Percentiles rank a stretch among this genome's conserved stretches.
Conservation (phyloP, 2,113 vertebrate genomes). For the Isichthys henryi region DNA sequence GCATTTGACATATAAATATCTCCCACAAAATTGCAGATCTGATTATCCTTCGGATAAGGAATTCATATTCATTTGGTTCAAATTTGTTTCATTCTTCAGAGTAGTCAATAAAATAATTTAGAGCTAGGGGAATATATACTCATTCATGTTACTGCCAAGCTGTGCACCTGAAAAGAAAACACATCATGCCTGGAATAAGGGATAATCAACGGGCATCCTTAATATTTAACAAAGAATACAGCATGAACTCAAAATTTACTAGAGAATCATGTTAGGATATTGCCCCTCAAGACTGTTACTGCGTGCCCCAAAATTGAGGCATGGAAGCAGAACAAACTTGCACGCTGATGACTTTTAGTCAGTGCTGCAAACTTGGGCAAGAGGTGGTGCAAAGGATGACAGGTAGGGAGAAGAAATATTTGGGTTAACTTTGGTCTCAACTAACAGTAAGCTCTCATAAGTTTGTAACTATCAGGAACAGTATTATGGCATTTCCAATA, state of each 20-base stretch:
- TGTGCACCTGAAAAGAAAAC: not conserved
- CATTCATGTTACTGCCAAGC: not conserved
- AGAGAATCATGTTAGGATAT: not conserved
- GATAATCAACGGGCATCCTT: not conserved
- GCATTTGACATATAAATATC: not conserved
- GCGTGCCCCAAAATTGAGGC: not conserved
- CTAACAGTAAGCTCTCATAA: not conserved
- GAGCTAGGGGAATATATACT: not conserved
- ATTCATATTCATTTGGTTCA: constrained; percentile 1
- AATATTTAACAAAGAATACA: not conserved
- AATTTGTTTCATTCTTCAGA: not conserved
- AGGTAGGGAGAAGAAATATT: not conserved
- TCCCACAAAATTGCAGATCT: not conserved
- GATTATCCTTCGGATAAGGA: not conserved
- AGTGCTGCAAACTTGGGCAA: not conserved
- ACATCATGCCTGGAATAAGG: not conserved
- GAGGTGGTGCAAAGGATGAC: not conserved
- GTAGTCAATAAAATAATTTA: not conserved
- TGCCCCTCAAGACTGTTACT: not conserved
- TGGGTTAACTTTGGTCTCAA: not conserved
- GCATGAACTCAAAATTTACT: not conserved
- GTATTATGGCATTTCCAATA: not conserved
- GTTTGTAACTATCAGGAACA: not conserved
- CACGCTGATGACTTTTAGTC: not conserved
- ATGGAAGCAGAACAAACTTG: not conserved